phyloP scores from a whole-genome alignment of 1,140 invertebrate species.

The Anastatus disparis region DNA sequence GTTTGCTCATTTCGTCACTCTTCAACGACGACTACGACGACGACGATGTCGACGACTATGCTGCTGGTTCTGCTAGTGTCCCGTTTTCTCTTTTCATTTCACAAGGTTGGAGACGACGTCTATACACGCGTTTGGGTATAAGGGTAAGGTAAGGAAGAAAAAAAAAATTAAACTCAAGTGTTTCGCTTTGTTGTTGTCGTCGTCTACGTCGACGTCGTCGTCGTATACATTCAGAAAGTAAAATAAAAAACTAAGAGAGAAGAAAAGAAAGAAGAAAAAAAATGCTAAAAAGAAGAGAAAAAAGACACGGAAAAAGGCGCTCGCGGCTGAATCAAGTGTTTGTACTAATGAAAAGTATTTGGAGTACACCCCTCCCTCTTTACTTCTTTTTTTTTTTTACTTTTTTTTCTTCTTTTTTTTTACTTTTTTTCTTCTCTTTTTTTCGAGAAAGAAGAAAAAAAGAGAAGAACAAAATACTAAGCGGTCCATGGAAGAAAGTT shows the following conservation, averaged over 20 bases:
- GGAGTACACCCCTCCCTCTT: slow-evolving; percentile 18
- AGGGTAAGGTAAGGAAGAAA: too few species aligned
- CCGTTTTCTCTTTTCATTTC: slow-evolving; percentile 1
- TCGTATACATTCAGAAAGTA: too few species aligned
- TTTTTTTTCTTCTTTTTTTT: neutral
- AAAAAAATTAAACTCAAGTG: slow-evolving; percentile 35
- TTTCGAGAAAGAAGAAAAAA: too few species aligned
- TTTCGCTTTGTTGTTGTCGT: slow-evolving; percentile 15
- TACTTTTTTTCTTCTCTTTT: neutral
- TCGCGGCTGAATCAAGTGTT: slow-evolving; percentile 29
- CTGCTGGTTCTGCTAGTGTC: too few species aligned
- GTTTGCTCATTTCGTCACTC: slow-evolving; percentile 13
- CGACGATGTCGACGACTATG: neutral
- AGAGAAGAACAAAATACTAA: too few species aligned
- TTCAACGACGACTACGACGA: neutral
- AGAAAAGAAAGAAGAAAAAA: too few species aligned
- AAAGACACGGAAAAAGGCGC: neutral
- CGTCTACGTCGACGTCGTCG: too few species aligned
- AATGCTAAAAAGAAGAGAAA: too few species aligned
- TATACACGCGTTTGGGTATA: too few species aligned
- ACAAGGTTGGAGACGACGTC: neutral
- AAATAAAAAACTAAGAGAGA: too few species aligned
- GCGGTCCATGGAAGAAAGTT: slow-evolving; percentile 18
- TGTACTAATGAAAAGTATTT: slow-evolving; percentile 37
- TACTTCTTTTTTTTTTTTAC: slow-evolving; percentile 1